phyloP scores from a whole-genome alignment of 2,797 vertebrate genomes.

The Bradypodion ventrale region DNA sequence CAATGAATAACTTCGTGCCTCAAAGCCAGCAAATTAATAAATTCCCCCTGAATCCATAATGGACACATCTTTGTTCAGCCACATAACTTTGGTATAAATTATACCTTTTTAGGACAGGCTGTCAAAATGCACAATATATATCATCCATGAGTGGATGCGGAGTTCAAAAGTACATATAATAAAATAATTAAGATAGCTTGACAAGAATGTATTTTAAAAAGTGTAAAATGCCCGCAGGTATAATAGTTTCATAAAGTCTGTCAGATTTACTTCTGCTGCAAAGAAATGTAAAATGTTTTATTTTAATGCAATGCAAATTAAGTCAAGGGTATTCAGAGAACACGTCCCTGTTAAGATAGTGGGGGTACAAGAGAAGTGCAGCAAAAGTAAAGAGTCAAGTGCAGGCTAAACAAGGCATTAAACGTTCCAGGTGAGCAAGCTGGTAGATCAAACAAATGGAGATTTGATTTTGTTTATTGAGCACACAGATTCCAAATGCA shows the following conservation, averaged over 20 bases:
- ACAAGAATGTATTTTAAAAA: slow-evolving; percentile 82
- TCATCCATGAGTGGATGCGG: slow-evolving; percentile 68
- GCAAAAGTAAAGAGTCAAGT: slow-evolving; percentile 70
- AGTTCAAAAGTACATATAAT: slow-evolving; percentile 85
- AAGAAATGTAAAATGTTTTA: slow-evolving; percentile 84
- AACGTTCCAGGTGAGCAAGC: slow-evolving; percentile 58
- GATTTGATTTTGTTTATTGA: slow-evolving; percentile 45
- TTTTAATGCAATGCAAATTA: slow-evolving; percentile 84
- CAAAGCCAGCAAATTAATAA: slow-evolving; percentile 69
- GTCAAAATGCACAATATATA: slow-evolving; percentile 75
- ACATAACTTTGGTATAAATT: slow-evolving; percentile 75
- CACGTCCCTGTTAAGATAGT: slow-evolving; percentile 35
- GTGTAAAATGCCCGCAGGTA: slow-evolving; percentile 82
- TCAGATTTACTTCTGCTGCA: slow-evolving; percentile 84
- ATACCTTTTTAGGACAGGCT: slow-evolving; percentile 74
- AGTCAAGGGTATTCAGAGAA: slow-evolving; percentile 73
- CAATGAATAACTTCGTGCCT: slow-evolving; percentile 46
- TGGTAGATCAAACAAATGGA: slow-evolving; percentile 53
- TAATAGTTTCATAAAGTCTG: slow-evolving; percentile 85
- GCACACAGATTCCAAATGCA: slow-evolving; percentile 35
- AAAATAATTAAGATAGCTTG: slow-evolving; percentile 83
- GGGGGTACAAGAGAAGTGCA: slow-evolving; percentile 34
- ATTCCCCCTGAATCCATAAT: slow-evolving; percentile 67
- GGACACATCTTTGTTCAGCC: slow-evolving; percentile 75
- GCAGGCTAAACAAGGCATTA: slow-evolving; percentile 70